Evolutionary conservation across 2,888 invertebrate genomes (phyloP).

Genomic region (Eupithecia subumbrata): DNA sequence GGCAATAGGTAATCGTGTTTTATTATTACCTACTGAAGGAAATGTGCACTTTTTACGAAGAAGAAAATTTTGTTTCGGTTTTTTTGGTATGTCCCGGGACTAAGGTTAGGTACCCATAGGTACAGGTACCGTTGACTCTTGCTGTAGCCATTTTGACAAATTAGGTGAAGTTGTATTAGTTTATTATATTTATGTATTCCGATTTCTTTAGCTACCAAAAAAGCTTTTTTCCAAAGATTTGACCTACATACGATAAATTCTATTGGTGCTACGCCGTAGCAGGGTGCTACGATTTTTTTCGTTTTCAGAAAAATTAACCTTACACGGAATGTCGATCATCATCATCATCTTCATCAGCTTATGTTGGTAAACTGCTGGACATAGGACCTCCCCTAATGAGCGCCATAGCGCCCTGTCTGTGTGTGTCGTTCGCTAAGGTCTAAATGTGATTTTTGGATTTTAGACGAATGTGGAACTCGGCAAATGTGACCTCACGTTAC

Average conservation of each 20-base stretch:
- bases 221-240: neutral
- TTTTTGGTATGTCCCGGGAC: neutral
- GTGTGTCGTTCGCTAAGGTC: no score
- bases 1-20: neutral
- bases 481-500: neutral
- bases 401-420: no score
- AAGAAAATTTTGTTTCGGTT: neutral
- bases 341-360: no score
- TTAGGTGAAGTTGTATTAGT: neutral
- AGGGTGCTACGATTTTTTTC: neutral
- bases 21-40: neutral
- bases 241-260: neutral
- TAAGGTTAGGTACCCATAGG: neutral
- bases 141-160: neutral
- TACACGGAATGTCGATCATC: no score
- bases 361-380: no score
- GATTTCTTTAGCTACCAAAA: no score
- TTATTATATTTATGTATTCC: no score
- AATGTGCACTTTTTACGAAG: neutral
- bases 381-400: no score
- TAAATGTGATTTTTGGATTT: neutral
- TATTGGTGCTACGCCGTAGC: neutral
- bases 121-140: no score
- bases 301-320: no score
- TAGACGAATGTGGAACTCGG: neutral